Evolutionary conservation across 2,797 vertebrate genomes (phyloP).

Genomic region (Cynopterus sphinx): DNA sequence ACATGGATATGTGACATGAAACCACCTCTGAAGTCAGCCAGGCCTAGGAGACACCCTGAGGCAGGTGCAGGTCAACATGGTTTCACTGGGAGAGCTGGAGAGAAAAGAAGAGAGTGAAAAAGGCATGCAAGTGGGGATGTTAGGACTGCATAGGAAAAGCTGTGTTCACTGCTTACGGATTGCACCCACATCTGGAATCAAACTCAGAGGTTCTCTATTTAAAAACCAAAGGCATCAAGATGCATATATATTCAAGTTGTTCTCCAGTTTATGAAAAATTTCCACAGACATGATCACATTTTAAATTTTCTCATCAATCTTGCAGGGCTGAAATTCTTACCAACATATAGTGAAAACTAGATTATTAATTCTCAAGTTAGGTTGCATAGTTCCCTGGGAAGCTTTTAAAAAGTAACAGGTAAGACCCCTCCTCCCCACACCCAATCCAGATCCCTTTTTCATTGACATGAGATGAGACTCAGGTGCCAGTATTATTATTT

Average conservation of each 20-base stretch:
- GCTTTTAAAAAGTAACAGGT: neutral
- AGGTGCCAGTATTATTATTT: neutral
- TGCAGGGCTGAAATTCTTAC: neutral
- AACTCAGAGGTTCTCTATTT: neutral
- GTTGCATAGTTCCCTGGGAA: neutral
- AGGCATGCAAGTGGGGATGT: neutral
- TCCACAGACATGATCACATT: neutral
- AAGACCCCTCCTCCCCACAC: neutral
- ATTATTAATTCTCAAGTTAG: neutral
- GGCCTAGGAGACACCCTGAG: neutral
- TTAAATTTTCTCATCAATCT: neutral
- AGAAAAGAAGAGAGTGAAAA: neutral
- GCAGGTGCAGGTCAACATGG: neutral
- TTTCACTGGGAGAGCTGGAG: neutral
- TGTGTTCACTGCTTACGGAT: rapidly evolving
- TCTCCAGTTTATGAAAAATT: neutral
- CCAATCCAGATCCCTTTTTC: neutral
- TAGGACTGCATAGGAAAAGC: rapidly evolving
- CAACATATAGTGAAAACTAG: neutral
- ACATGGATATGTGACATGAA: neutral
- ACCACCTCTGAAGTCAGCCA: neutral
- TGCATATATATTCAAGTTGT: rapidly evolving
- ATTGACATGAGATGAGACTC: neutral
- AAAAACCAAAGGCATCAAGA: neutral
- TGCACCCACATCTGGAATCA: neutral